phyloP scores from a whole-genome alignment of 1,140 invertebrate species.

The Chironomus tepperi region DNA sequence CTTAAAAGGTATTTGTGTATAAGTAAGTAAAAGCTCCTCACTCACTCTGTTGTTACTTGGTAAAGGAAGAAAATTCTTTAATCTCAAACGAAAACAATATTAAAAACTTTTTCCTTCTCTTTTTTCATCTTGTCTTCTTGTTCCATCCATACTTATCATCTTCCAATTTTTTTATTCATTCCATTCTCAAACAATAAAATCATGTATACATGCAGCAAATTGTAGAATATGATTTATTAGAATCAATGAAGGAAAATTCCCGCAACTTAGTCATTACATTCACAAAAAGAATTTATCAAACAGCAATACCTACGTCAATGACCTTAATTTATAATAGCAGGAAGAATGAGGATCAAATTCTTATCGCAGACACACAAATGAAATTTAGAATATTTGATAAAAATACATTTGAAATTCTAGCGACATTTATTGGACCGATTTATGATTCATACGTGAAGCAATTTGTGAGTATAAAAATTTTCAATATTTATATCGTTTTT shows the following conservation, averaged over 20 bases:
- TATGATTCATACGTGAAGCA: conserved; percentile 22
- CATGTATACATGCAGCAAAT: background rate
- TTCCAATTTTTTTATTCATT: background rate
- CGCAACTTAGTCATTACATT: conserved; percentile 10
- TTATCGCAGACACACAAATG: background rate
- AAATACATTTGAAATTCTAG: conserved; percentile 17
- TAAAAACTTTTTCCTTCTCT: background rate
- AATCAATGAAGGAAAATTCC: conserved; percentile 10
- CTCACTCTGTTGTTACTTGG: background rate
- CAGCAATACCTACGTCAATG: background rate
- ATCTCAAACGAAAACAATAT: background rate
- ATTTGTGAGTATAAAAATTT: background rate
- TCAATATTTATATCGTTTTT: no score
- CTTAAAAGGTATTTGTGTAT: no score
- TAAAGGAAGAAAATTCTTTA: background rate
- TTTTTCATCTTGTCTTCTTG: background rate
- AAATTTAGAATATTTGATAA: conserved; percentile 10
- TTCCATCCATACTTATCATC: background rate
- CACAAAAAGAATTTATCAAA: background rate
- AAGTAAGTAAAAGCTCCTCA: background rate
- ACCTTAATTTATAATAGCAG: background rate
- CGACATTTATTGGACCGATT: background rate
- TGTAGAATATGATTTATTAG: conserved; percentile 5
- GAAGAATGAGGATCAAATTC: background rate
- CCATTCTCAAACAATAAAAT: background rate